phyloP scores from a whole-genome alignment of 23 tunicate species.

The Ascidia mentula region DNA sequence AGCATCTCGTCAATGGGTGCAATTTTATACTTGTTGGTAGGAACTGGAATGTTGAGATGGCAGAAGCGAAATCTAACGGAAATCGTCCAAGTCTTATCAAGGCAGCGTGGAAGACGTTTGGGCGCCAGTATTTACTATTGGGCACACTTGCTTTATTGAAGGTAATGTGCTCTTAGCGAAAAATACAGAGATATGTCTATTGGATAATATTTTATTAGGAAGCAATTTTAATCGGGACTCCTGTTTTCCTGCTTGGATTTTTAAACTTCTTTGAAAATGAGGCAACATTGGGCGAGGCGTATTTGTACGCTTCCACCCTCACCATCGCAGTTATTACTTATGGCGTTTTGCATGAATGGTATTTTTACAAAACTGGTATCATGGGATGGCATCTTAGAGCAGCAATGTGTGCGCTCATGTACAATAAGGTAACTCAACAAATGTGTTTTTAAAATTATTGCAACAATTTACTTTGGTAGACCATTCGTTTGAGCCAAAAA shows the following conservation, averaged over 20 bases:
- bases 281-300: slow-evolving; percentile 22
- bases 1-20: no score
- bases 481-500: slow-evolving; percentile 57
- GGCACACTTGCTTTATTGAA: background rate
- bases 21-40: background rate
- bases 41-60: background rate
- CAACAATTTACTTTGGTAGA: slow-evolving; percentile 31
- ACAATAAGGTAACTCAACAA: slow-evolving; percentile 62
- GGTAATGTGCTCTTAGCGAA: no score
- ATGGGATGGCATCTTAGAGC: slow-evolving; percentile 74
- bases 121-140: background rate
- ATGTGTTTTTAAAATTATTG: background rate
- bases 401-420: slow-evolving; percentile 74
- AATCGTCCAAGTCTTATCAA: background rate
- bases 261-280: slow-evolving; percentile 26
- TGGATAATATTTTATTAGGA: slow-evolving; percentile 22
- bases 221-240: background rate
- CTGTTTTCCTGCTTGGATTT: slow-evolving; percentile 35
- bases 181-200: no score
- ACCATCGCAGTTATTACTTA: background rate
- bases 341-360: slow-evolving; percentile 13
- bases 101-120: background rate
- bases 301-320: slow-evolving; percentile 43
- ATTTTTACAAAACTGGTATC: slow-evolving; percentile 2
- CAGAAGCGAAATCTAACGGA: background rate